phyloP scores from a whole-genome alignment of 2,113 vertebrate genomes.

The Myiozetetes cayanensis region DNA sequence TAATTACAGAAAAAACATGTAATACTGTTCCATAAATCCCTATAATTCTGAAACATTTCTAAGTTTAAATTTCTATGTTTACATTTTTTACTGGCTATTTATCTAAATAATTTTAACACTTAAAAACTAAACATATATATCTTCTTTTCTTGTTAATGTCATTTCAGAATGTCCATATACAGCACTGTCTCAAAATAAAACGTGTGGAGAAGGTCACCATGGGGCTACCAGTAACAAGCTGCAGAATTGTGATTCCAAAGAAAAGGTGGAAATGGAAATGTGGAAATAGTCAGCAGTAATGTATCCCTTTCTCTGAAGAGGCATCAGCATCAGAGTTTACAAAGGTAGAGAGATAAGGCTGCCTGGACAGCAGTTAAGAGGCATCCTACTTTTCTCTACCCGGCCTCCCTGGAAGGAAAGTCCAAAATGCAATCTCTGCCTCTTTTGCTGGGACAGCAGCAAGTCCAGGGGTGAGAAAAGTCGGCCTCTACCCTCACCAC shows the following conservation, averaged over 20 bases:
- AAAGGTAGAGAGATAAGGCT: not conserved
- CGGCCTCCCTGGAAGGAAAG: not conserved
- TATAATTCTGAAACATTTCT: not conserved
- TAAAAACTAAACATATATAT: not conserved
- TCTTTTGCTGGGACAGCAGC: not conserved
- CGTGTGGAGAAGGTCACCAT: not conserved
- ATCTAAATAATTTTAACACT: not conserved
- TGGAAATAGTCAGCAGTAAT: not conserved
- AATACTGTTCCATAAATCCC: not conserved
- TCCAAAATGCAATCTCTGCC: not conserved
- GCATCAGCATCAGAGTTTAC: not conserved
- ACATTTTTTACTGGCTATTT: not conserved
- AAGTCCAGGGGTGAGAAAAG: not conserved
- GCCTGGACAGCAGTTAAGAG: not conserved
- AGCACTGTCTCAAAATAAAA: not conserved
- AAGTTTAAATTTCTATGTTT: not conserved
- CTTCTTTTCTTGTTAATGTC: not conserved
- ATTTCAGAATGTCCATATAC: not conserved
- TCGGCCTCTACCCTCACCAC: not conserved
- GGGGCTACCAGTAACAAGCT: not conserved
- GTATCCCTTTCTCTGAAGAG: not conserved
- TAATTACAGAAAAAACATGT: not conserved
- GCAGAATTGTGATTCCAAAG: not conserved
- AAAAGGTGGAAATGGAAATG: not conserved
- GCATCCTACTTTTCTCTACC: not conserved